Conservation (phyloP, 2,888 invertebrate species). For the Ophraella communa region DNA sequence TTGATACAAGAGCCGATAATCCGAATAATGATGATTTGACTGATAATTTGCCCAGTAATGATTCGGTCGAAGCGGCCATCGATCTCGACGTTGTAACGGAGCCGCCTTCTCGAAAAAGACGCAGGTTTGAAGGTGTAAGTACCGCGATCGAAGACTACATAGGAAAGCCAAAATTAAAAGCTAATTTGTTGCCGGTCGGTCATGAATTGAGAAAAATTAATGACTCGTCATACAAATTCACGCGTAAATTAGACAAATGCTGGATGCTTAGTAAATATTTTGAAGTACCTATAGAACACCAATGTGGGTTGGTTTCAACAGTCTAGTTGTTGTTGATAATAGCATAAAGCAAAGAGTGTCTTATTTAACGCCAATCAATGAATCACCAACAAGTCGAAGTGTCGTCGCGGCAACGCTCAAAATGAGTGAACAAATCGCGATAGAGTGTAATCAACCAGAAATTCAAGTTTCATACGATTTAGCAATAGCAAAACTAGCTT, state of each 20-base stretch:
- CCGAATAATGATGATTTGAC: not conserved
- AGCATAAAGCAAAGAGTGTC: not conserved
- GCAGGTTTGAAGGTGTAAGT: not conserved
- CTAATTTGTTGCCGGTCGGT: not conserved
- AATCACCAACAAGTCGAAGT: not conserved
- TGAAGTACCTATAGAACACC: not conserved
- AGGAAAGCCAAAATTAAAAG: not conserved
- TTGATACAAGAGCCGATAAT: not conserved
- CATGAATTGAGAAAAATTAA: not conserved
- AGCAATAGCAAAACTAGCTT: conserved; percentile 9
- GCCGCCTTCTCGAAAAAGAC: not conserved
- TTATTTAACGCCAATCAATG: conserved; percentile 7
- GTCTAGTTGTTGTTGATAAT: not conserved
- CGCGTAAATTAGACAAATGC: not conserved
- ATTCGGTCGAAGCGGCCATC: not conserved
- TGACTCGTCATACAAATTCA: not conserved
- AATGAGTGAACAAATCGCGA: not conserved
- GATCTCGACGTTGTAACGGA: not conserved
- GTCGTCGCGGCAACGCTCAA: not conserved
- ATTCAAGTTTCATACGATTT: conserved; percentile 4
- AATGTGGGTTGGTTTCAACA: not conserved
- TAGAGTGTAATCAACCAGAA: not conserved
- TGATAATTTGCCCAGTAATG: not conserved
- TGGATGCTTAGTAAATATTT: not conserved
- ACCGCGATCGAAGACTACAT: not conserved